Evolutionary conservation across 2,113 vertebrate genomes (phyloP).

Genomic region (Trichechus manatus): DNA sequence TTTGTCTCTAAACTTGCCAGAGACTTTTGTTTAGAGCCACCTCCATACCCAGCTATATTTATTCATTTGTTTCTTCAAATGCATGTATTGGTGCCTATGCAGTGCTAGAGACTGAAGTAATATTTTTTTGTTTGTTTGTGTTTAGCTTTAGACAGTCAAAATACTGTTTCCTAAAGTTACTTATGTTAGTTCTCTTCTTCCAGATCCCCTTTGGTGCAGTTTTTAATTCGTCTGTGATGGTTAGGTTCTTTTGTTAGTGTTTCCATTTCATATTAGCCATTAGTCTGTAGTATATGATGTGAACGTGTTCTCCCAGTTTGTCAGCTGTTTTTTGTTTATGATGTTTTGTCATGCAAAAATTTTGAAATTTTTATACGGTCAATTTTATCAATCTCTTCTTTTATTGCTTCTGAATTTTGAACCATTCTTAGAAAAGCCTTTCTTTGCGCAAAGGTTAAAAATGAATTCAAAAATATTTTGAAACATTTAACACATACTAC

Average conservation of each 20-base stretch:
- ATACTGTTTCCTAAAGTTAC: neutral
- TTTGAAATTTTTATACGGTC: neutral
- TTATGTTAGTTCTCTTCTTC: neutral
- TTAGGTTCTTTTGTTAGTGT: neutral
- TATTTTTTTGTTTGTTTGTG: too few species aligned
- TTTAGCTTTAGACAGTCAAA: neutral
- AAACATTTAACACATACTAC: neutral
- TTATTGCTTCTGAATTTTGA: neutral
- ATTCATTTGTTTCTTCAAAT: neutral
- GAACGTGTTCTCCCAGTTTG: neutral
- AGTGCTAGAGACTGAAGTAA: neutral
- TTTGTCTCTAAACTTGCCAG: neutral
- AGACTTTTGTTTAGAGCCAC: neutral
- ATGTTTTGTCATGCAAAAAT: neutral
- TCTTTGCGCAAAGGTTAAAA: neutral
- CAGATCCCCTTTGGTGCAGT: neutral
- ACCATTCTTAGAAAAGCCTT: neutral
- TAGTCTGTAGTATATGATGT: neutral
- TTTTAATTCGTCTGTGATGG: neutral
- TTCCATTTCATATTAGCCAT: neutral
- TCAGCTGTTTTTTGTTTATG: neutral
- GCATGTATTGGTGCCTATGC: rapidly evolving
- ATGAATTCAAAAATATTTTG: neutral
- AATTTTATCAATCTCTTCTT: neutral
- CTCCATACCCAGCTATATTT: neutral